phyloP scores from a whole-genome alignment of 2,797 vertebrate species.

The Hephaestus fuliginosus region DNA sequence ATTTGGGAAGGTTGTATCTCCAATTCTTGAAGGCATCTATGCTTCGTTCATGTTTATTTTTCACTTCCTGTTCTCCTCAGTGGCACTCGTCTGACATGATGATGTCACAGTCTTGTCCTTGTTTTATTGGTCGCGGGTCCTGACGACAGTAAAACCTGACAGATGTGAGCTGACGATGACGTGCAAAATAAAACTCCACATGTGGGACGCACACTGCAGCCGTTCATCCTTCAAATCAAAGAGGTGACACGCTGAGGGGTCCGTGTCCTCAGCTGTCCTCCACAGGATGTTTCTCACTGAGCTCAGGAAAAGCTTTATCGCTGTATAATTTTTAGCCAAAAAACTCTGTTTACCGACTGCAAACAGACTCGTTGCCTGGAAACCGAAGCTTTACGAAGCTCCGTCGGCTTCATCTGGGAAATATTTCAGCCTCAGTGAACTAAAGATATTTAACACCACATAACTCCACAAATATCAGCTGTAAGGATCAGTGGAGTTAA shows the following conservation, averaged over 20 bases:
- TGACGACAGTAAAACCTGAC: neutral
- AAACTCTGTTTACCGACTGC: constrained; percentile 16
- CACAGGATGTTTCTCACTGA: neutral
- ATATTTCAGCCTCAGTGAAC: neutral
- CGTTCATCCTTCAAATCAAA: constrained; percentile 6
- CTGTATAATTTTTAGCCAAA: constrained; percentile 4
- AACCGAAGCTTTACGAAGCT: constrained; percentile 10
- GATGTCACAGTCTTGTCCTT: constrained; percentile 2
- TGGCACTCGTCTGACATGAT: neutral
- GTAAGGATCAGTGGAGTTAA: neutral
- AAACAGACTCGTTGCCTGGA: constrained; percentile 30
- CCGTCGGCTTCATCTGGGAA: neutral
- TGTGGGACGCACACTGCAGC: constrained; percentile 1
- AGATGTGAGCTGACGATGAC: constrained; percentile 18
- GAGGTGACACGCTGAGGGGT: neutral
- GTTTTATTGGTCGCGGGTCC: neutral
- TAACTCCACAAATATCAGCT: neutral
- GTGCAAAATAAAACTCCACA: neutral
- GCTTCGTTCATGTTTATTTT: too few relatives aligned
- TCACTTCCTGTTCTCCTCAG: neutral
- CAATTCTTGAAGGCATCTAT: too few relatives aligned
- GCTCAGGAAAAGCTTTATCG: neutral
- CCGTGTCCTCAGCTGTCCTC: constrained; percentile 18
- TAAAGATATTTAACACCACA: neutral
- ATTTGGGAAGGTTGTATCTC: neutral